Evolutionary conservation across 2,888 invertebrate species (phyloP), one percentile per base, ranked within the genome.

Genomic region (Troglohyphantes excavatus): DNA sequence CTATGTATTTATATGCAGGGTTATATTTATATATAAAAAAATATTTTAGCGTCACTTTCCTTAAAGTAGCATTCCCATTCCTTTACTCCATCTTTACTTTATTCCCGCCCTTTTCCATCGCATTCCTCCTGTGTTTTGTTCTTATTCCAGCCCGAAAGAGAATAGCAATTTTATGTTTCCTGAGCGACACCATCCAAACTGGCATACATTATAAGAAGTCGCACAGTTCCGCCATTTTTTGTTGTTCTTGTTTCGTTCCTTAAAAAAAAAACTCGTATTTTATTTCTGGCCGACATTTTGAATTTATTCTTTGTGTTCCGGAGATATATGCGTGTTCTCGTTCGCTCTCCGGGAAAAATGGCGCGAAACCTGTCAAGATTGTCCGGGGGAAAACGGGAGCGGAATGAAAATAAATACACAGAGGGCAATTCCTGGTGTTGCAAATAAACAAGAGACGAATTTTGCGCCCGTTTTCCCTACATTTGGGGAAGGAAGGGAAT

Each of bases 201-300:
- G 75, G 84, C 84, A 84, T 84, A 84, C 72, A 75, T 84, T 84
- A 75, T 84, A 84, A 84, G 43, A 75, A 84, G 83, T 83, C 72
- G 73, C 70, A 68, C 82, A 72, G 39, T n/a, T n/a, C 21, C 26
- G 23, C 17, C 19, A 27, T n/a, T 53, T 46, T 46, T 23, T 65
- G 26, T n/a, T n/a, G 13, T 67, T 29, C 33, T n/a, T 27, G 21
- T 46, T 59, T 59, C 43, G 2, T 75, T 59, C 26, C 23, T 53
- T 53, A 39, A 39, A 13, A 3, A 39, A 39, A 39, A 13, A 39
- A 39, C 39, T 7, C 39, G 26, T 63, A 26, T 26, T 21, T 63
- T 63, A 26, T 63, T 63, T 63, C 61, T 23, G 23, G 23, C 26
- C 23, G 63, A 21, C 23, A 21, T 13, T 21, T 7, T 2, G 78